Conservation (phyloP, 2,888 invertebrate genomes). For the Caenorhabditis becei region DNA sequence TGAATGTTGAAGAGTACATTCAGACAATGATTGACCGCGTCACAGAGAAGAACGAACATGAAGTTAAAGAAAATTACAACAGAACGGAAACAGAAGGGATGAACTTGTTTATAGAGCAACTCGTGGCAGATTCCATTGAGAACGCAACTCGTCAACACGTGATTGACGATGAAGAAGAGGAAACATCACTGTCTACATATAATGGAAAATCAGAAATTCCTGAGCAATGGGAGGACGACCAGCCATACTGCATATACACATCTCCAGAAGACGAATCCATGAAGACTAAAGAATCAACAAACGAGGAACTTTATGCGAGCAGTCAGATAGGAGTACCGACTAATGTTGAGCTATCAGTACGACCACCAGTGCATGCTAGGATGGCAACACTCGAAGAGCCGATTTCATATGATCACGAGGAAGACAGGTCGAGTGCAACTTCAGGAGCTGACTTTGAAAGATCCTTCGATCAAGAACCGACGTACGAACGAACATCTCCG, state of each 20-base stretch:
- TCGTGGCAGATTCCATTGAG: not conserved
- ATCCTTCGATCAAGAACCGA: slow-evolving; percentile 51
- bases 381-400: slow-evolving; percentile 13
- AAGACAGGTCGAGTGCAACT: no score
- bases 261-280: not conserved
- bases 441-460: slow-evolving; percentile 62
- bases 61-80: not conserved
- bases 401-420: not conserved
- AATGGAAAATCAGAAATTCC: not conserved
- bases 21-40: slow-evolving; percentile 49
- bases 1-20: slow-evolving; percentile 55
- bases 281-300: slow-evolving; percentile 7
- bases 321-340: not conserved
- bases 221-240: not conserved
- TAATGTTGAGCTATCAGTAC: not conserved
- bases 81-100: not conserved
- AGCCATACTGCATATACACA: not conserved
- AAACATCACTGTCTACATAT: not conserved
- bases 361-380: slow-evolving; percentile 15
- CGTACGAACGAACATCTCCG: slow-evolving; percentile 50
- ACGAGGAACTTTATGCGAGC: not conserved
- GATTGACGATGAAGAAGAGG: not conserved
- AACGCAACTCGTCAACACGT: not conserved
- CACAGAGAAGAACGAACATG: slow-evolving; percentile 4
- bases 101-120: not conserved